Percentiles rank a stretch among this genome's conserved stretches.
These are phyloP conservation scores for Hetaerina americana DNA, from an alignment of 1,140 invertebrate species.

Conservation along the genomic window DNA sequence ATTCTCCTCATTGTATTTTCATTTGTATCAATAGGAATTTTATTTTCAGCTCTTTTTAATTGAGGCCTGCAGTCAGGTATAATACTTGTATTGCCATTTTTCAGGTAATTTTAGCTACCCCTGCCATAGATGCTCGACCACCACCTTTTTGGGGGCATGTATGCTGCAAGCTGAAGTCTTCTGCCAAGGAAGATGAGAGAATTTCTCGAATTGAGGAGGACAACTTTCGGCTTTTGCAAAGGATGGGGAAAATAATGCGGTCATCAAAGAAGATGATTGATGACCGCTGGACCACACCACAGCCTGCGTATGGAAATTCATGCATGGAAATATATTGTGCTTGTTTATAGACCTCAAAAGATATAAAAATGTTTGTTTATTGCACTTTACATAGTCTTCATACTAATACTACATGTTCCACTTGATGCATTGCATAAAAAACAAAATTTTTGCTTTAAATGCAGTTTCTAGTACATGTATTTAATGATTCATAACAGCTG, in stretches of 20 bases:
- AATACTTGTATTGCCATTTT: neutral
- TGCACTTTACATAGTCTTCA: too few species aligned
- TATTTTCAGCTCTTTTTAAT: neutral
- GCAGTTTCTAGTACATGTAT: too few species aligned
- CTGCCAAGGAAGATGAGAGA: conserved; percentile 40
- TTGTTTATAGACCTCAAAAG: too few species aligned
- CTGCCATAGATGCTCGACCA: conserved; percentile 37
- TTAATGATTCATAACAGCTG: too few species aligned
- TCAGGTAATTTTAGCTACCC: conserved; percentile 37
- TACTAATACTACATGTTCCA: too few species aligned
- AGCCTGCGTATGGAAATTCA: neutral
- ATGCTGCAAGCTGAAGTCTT: conserved; percentile 37
- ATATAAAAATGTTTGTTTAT: too few species aligned
- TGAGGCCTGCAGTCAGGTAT: neutral
- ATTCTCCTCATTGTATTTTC: too few species aligned
- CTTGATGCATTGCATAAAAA: too few species aligned
- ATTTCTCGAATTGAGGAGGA: conserved; percentile 34
- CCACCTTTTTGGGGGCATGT: conserved; percentile 38
- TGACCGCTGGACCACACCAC: neutral
- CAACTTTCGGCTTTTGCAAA: conserved; percentile 40
- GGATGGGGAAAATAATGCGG: conserved; percentile 36
- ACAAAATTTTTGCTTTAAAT: too few species aligned
- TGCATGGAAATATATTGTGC: too few species aligned
- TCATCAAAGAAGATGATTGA: conserved; percentile 15
- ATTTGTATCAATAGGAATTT: conserved; percentile 1